Conservation (phyloP, 2,113 vertebrate species). For the Limnothrissa miodon region DNA sequence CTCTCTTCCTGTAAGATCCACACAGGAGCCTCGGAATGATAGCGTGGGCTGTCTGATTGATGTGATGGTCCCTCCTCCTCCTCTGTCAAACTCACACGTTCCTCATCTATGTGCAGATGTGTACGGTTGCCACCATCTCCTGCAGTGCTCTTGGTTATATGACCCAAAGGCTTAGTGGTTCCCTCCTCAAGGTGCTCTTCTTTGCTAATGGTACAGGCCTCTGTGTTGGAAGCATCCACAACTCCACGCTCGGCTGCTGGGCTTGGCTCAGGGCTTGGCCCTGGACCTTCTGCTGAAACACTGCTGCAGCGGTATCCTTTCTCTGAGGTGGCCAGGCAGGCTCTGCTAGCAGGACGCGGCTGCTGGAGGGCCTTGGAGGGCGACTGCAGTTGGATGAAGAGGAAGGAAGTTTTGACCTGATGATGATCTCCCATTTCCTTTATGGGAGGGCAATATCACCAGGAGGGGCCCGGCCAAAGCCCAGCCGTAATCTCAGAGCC, state of each 20-base stretch:
- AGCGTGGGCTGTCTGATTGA: neutral
- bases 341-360: slow-evolving; percentile 33
- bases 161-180: neutral
- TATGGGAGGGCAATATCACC: slow-evolving; percentile 45
- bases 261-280: neutral
- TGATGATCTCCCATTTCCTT: slow-evolving; percentile 66
- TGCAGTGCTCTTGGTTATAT: neutral
- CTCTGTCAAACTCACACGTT: slow-evolving; percentile 1
- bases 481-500: neutral
- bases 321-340: slow-evolving; percentile 25
- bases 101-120: neutral
- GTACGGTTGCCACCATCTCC: neutral
- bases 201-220: neutral
- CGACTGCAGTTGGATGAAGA: slow-evolving; percentile 60
- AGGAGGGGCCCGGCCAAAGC: neutral
- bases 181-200: neutral
- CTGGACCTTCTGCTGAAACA: slow-evolving; percentile 30
- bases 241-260: neutral
- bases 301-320: slow-evolving; percentile 34
- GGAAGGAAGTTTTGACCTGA: slow-evolving; percentile 70
- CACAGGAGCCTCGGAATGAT: neutral
- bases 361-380: slow-evolving; percentile 50
- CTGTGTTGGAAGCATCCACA: neutral
- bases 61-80: neutral
- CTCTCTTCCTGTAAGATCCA: slow-evolving; percentile 39